Conservation (phyloP, 2,888 invertebrate species). For the Hypomecis atomaria region DNA sequence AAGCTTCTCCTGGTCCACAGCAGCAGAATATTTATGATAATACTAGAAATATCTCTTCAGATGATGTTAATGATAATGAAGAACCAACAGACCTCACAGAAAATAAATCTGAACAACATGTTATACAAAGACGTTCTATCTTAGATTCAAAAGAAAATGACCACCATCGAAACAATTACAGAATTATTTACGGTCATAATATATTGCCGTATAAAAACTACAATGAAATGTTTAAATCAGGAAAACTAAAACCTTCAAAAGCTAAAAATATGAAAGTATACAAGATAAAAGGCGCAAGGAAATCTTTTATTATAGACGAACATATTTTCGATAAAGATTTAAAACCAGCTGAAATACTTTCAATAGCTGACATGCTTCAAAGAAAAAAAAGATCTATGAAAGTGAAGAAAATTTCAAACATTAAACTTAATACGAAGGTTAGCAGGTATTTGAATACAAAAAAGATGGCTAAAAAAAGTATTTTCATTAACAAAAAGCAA, state of each 20-base stretch:
- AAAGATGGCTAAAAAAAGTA: constrained; percentile 53
- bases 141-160: constrained; percentile 46
- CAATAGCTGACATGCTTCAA: constrained; percentile 54
- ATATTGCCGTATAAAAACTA: constrained; percentile 55
- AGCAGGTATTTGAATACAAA: constrained; percentile 65
- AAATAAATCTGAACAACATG: constrained; percentile 44
- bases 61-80: constrained; percentile 20
- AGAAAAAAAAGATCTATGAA: constrained; percentile 61
- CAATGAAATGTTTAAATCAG: constrained; percentile 52
- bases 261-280: constrained; percentile 19
- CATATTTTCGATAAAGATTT: constrained; percentile 57
- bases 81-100: constrained; percentile 3
- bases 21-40: constrained; percentile 22
- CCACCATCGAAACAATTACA: constrained; percentile 61
- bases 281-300: neutral
- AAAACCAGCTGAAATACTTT: constrained; percentile 64
- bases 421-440: constrained; percentile 60
- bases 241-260: constrained; percentile 31
- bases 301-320: constrained; percentile 48
- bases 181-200: constrained; percentile 52
- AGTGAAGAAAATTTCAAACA: constrained; percentile 57
- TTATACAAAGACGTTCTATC: constrained; percentile 50
- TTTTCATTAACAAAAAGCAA: constrained; percentile 54
- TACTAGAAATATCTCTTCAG: constrained; percentile 23
- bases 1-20: neutral